These are phyloP conservation scores for Spialia ferax DNA, from an alignment of 2,888 invertebrate species.

Conservation along the genomic window DNA sequence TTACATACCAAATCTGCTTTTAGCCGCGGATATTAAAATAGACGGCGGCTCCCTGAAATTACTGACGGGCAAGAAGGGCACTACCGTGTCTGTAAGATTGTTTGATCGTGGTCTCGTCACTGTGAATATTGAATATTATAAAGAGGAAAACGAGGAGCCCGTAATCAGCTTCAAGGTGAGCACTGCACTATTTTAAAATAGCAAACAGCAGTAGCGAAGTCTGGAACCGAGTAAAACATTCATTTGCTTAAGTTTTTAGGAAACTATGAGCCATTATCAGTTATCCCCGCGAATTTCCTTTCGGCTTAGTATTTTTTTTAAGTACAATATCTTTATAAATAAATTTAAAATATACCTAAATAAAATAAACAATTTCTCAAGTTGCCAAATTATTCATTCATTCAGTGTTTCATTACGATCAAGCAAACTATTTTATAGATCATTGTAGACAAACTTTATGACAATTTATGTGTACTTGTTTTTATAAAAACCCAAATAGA, in stretches of 20 bases:
- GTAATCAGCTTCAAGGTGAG: conserved; percentile 92
- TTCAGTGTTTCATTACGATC: no score
- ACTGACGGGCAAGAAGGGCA: conserved; percentile 90
- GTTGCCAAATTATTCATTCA: no score
- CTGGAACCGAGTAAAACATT: neutral
- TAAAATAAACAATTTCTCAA: no score
- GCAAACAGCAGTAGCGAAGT: conserved; percentile 12
- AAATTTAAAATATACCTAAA: no score
- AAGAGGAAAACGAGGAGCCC: conserved; percentile 91
- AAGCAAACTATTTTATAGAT: no score
- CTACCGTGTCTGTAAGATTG: conserved; percentile 90
- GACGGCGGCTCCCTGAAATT: conserved; percentile 91
- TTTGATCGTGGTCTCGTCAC: conserved; percentile 92
- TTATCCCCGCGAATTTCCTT: no score
- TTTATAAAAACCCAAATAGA: no score
- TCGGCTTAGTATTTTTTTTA: no score
- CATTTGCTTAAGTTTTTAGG: neutral
- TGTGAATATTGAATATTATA: conserved; percentile 94
- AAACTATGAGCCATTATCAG: neutral
- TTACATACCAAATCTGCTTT: conserved; percentile 90
- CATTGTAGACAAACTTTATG: no score
- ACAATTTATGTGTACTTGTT: no score
- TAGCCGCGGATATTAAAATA: conserved; percentile 88
- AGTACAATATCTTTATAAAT: no score
- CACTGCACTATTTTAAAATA: conserved; percentile 47